Conservation (phyloP, 2,888 invertebrate species). For the Magallana nippona region DNA sequence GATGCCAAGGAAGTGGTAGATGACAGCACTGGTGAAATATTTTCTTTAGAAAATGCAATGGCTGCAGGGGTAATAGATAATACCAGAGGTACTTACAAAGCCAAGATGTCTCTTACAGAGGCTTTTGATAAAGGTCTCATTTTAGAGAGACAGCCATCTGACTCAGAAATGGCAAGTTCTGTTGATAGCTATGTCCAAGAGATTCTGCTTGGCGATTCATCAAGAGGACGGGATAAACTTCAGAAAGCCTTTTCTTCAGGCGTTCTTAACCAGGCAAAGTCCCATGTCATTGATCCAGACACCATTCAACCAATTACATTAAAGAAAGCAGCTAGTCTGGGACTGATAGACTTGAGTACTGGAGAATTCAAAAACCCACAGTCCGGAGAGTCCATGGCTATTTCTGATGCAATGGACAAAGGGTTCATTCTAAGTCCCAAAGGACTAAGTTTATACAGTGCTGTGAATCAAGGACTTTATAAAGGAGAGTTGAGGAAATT, state of each 20-base stretch:
- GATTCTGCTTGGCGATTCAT: slow-evolving; percentile 64
- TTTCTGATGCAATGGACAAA: slow-evolving; percentile 70
- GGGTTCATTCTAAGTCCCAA: slow-evolving; percentile 74
- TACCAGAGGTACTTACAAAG: slow-evolving; percentile 63
- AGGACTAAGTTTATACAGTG: slow-evolving; percentile 72
- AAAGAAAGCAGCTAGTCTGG: slow-evolving; percentile 80
- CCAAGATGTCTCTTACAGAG: slow-evolving; percentile 81
- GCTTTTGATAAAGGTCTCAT: slow-evolving; percentile 81
- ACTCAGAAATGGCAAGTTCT: slow-evolving; percentile 61
- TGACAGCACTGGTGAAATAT: slow-evolving; percentile 83
- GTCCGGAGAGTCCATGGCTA: slow-evolving; percentile 70
- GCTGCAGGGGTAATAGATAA: slow-evolving; percentile 62
- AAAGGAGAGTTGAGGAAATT: slow-evolving; percentile 79
- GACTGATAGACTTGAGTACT: slow-evolving; percentile 79
- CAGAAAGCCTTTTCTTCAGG: slow-evolving; percentile 74
- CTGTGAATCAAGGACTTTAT: slow-evolving; percentile 79
- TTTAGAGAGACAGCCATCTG: slow-evolving; percentile 48
- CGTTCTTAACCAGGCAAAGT: slow-evolving; percentile 70
- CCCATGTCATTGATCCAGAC: slow-evolving; percentile 75
- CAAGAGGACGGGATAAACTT: slow-evolving; percentile 63
- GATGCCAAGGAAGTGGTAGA: slow-evolving; percentile 64
- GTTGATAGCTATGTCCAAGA: slow-evolving; percentile 73
- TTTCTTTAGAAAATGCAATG: slow-evolving; percentile 68
- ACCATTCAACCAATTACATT: slow-evolving; percentile 72
- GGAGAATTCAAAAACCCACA: slow-evolving; percentile 75